A percentile compares a stretch with the other conserved stretches of the same genome.
Conservation (phyloP, 2,888 invertebrate genomes). For the Orthosia gracilis region DNA sequence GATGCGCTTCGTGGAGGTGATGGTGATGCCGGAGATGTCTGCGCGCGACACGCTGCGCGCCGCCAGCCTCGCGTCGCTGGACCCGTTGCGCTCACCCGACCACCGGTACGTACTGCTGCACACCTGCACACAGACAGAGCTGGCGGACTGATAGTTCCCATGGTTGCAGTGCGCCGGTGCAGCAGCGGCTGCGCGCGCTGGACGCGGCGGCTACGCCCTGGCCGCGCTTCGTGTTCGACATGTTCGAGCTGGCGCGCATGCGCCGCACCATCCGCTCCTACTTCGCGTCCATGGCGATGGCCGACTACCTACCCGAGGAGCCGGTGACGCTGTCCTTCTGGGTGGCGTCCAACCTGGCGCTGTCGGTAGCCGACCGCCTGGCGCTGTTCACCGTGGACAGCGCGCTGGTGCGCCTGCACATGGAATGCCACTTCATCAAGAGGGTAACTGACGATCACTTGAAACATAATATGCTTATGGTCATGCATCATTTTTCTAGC, state of each 20-base stretch:
- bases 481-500: too few relatives aligned
- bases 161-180: conserved; percentile 33
- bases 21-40: conserved; percentile 81
- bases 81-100: conserved; percentile 64
- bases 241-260: conserved; percentile 83
- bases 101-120: conserved; percentile 20
- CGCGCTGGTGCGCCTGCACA: conserved; percentile 84
- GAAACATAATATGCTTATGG: too few relatives aligned
- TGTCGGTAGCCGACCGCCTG: conserved; percentile 81
- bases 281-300: conserved; percentile 69
- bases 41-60: conserved; percentile 74
- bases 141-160: too few relatives aligned
- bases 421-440: conserved; percentile 79
- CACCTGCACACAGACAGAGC: too few relatives aligned
- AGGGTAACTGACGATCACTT: conserved; percentile 63
- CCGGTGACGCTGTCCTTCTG: conserved; percentile 87
- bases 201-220: conserved; percentile 85
- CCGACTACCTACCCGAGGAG: conserved; percentile 75
- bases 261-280: conserved; percentile 73
- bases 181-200: conserved; percentile 71
- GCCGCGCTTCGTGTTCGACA: conserved; percentile 86
- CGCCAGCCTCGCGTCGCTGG: conserved; percentile 71
- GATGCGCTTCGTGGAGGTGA: conserved; percentile 75
- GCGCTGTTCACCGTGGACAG: conserved; percentile 82
- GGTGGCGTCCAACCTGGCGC: conserved; percentile 86